Evolutionary conservation across 2,888 invertebrate species (phyloP).

Genomic region (Ectemnius cavifrons): DNA sequence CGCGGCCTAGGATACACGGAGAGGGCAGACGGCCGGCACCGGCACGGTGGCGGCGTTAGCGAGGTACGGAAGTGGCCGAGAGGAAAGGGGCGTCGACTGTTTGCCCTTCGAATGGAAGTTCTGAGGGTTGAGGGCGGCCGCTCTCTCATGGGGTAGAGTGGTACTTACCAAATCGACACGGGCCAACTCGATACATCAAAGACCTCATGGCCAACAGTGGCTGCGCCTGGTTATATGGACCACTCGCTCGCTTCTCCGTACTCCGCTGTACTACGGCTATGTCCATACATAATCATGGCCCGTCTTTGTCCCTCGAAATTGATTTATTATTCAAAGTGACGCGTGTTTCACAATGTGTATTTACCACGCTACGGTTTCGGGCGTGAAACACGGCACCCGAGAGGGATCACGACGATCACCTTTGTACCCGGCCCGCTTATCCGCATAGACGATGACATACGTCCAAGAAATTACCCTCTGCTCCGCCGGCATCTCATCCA

Average conservation of each 20-base stretch:
- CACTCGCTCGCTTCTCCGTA: slow-evolving; percentile 51
- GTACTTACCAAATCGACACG: slow-evolving; percentile 75
- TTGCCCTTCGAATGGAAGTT: slow-evolving; percentile 69
- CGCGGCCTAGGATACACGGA: slow-evolving; percentile 68
- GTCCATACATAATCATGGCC: slow-evolving; percentile 77
- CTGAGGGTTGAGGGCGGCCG: slow-evolving; percentile 63
- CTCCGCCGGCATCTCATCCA: slow-evolving; percentile 18
- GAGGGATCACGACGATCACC: slow-evolving; percentile 44
- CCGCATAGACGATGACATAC: slow-evolving; percentile 42
- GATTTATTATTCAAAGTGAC: slow-evolving; percentile 78
- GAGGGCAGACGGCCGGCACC: slow-evolving; percentile 35
- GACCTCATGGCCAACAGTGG: slow-evolving; percentile 67
- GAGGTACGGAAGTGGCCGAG: slow-evolving; percentile 22
- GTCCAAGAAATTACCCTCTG: slow-evolving; percentile 44
- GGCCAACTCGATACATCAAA: slow-evolving; percentile 77
- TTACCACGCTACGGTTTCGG: slow-evolving; percentile 72
- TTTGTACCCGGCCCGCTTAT: slow-evolving; percentile 51
- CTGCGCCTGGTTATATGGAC: slow-evolving; percentile 61
- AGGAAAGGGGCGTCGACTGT: slow-evolving; percentile 53
- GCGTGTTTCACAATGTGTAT: slow-evolving; percentile 78
- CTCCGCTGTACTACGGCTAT: slow-evolving; percentile 62
- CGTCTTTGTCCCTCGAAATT: slow-evolving; percentile 78
- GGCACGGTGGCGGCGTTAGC: background rate
- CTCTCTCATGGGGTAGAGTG: slow-evolving; percentile 64
- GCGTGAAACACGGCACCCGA: slow-evolving; percentile 55